A percentile compares a stretch with the other conserved stretches of the same genome.
These are phyloP conservation scores for Crocodylus rhombifer DNA, from an alignment of 2,797 vertebrate species.

Conservation along the genomic window DNA sequence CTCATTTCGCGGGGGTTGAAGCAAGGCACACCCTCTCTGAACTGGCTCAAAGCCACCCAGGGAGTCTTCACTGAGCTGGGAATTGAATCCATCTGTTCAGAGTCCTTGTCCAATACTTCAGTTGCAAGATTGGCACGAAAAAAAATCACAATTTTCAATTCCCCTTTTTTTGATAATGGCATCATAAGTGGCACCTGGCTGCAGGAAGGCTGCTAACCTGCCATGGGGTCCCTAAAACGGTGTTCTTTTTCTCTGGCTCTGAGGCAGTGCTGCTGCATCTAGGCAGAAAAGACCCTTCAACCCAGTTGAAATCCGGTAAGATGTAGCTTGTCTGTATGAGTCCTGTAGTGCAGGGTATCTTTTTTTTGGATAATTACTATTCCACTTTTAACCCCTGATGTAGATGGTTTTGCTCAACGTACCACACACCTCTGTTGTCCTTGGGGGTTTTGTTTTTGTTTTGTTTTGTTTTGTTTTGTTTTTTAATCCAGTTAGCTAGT, in stretches of 20 bases:
- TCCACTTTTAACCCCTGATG: too few species aligned
- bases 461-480: too few species aligned
- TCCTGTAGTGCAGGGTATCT: too few species aligned
- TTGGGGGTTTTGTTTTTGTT: too few species aligned
- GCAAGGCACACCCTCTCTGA: rapidly evolving
- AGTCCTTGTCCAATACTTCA: background rate
- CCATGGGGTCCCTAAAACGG: background rate
- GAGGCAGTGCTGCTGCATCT: background rate
- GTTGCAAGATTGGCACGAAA: background rate
- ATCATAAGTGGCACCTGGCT: background rate
- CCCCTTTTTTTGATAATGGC: background rate
- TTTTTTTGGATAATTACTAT: too few species aligned
- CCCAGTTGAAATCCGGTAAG: too few species aligned
- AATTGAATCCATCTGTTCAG: background rate
- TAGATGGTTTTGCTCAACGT: too few species aligned
- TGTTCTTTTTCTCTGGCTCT: background rate
- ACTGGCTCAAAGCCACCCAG: background rate
- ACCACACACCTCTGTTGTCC: too few species aligned
- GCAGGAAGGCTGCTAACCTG: background rate
- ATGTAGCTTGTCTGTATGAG: too few species aligned
- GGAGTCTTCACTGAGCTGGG: background rate
- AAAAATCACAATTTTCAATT: too few species aligned
- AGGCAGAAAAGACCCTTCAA: background rate
- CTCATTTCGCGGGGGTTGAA: background rate
- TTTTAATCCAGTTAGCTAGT: too few species aligned